Conservation (phyloP, 2,888 invertebrate genomes). For the Lithophane semibrunnea region DNA sequence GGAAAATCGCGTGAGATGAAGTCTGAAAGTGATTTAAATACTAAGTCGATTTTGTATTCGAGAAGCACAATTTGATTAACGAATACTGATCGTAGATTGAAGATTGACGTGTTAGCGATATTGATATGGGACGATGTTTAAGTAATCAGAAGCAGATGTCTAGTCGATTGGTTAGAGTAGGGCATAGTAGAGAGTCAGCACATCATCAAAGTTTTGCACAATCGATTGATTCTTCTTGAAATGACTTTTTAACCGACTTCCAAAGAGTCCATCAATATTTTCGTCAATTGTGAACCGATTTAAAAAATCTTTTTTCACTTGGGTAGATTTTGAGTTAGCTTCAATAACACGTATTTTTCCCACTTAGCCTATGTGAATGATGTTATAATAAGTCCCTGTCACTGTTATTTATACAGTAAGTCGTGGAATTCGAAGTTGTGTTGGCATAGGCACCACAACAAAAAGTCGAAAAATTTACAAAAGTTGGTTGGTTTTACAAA, state of each 20-base stretch:
- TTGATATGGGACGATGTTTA: not conserved
- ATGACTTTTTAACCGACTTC: not conserved
- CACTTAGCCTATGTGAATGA: no score
- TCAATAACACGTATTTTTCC: no score
- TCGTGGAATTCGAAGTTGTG: no score
- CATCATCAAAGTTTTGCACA: not conserved
- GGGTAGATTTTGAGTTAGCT: no score
- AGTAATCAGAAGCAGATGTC: not conserved
- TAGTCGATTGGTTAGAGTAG: not conserved
- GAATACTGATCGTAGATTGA: slow-evolving; percentile 22
- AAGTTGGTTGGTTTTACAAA: no score
- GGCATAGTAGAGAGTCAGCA: not conserved
- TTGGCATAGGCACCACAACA: no score
- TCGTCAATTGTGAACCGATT: no score
- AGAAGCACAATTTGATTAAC: slow-evolving; percentile 24
- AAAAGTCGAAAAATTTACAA: no score
- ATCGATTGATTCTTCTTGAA: not conserved
- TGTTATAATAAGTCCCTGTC: no score
- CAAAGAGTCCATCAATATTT: no score
- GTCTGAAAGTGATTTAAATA: slow-evolving; percentile 29
- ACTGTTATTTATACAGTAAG: no score
- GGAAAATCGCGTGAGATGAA: slow-evolving; percentile 36
- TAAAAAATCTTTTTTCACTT: no score
- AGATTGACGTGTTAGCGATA: not conserved
- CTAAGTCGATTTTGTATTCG: slow-evolving; percentile 12